Base-by-base conservation (phyloP, 2,113 vertebrate species). In the Oncorhynchus clarkii region DNA sequence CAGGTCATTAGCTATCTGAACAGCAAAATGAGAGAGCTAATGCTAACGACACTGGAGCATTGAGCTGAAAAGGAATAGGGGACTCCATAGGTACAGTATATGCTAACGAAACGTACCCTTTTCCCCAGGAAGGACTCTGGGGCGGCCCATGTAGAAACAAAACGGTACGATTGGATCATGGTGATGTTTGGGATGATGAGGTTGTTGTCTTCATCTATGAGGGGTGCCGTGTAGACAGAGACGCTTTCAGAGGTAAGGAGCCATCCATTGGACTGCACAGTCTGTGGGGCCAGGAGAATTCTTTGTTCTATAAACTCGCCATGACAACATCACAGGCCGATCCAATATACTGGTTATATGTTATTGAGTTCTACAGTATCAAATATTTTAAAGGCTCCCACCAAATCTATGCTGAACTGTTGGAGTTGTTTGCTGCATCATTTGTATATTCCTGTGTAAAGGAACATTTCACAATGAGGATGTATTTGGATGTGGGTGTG, bases 51-150 rank as follows among this genome's bases (percentile, higher is more conserved):
- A 45, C 39, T 45, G 39, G 39, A 12, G 5, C 1, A 2, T 64
- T n/a, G 60, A n/a, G 60, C n/a, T 22, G 22, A 64, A 12, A 26
- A 22, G 12, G 60, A 64, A 64, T 22, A 64, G 9, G 39, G 39
- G 39, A 22, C 16, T 59, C 8, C 20, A 54, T 54, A 45, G 8
- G 2, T 45, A 45, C 51, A 54, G 13, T 18, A 18, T 54, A 54
- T 5, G 14, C 12, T 18, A 54, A 18, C 3, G 5, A 54, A 54
- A 54, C 51, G 8, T 78, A 98, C 97, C 93, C 96, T 96, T 90
- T 97, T 99, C 82, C 96, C 94, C 1, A 97, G 90, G 78, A 98
- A 99, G 6, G 84, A 11, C 12, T 90, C 67, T 0, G 97, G 95
- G 0, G 97, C 96, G 0, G 72, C 87, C 97, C 98, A 99, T n/a